Base-by-base conservation (phyloP, 1,140 invertebrate genomes). In the Drosophila littoralis region DNA sequence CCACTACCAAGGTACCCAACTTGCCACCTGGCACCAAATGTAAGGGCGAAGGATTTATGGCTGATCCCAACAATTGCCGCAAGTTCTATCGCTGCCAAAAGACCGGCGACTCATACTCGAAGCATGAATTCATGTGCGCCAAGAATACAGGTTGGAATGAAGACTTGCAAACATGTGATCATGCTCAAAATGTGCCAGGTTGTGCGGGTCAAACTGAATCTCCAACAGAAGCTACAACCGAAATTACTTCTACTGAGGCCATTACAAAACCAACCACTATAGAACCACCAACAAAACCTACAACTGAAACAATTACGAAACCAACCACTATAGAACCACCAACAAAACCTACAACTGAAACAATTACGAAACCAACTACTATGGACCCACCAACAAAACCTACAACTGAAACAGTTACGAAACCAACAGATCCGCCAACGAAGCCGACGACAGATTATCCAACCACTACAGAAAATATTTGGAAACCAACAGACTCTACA, bases 21-120 rank as follows among this genome's bases (percentile, higher is more conserved):
- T 54, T 84, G 10, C 75, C 80, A 12, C 64, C 85, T 0, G 85
- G 85, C 7, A 86, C 60, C 0, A 50, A 86, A 22, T 95, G 94
- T 55, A 67, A 63, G 7, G 78, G 91, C 35, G 94, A 95, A 91
- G 96, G 96, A n/a, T 96, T 95, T 67, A 94, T 94, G 85, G 93
- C 94, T 1, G 93, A 96, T 92, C 93, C 94, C 6, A 67, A 80
- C 4, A 92, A 95, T 75, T 95, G 94, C 75, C 91, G 91, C 1
- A 93, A 94, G 9, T 95, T 94, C 78, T 94, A 94, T 67, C 91
- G 94, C 38, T 95, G 94, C 70, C 91, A 93, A 2, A 91, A 92
- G 43, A 89, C 91, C 35, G 92, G 92, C 4, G 91, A 91, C 33
- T 83, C 91, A 22, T 93, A 92, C 69, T 89, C 82, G 12, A 83